Conservation (phyloP, 2,113 vertebrate species). For the Phrynosoma blainvillii region DNA sequence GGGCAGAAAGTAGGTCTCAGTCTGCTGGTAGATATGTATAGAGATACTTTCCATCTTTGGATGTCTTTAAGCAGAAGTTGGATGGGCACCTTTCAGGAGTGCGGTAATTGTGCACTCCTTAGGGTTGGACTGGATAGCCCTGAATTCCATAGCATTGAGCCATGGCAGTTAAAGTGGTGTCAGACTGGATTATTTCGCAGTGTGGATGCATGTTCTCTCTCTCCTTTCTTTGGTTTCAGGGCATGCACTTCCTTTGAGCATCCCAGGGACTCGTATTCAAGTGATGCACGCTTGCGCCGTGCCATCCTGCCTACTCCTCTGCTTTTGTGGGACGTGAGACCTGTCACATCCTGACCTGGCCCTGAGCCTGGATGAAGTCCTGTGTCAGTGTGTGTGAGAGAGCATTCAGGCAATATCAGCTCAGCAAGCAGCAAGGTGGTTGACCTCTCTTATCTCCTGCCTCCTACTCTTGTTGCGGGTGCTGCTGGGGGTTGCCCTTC, state of each 20-base stretch:
- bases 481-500: fast-evolving
- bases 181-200: too few species aligned
- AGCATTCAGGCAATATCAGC: not conserved
- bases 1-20: too few species aligned
- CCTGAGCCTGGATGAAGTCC: not conserved
- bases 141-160: too few species aligned
- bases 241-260: not conserved
- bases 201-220: too few species aligned
- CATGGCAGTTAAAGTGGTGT: too few species aligned
- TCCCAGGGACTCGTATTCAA: not conserved
- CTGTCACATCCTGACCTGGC: not conserved
- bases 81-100: too few species aligned
- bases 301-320: not conserved
- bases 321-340: not conserved
- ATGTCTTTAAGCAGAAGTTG: too few species aligned
- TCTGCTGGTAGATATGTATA: too few species aligned
- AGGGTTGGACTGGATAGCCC: too few species aligned
- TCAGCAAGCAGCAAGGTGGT: not conserved
- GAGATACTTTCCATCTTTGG: too few species aligned
- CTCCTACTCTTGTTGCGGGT: not conserved
- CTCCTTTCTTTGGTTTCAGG: not conserved
- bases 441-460: slow-evolving; percentile 1
- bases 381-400: too few species aligned
- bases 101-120: too few species aligned
- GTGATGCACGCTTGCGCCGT: not conserved